Evolutionary conservation across 2,888 invertebrate genomes (phyloP), one percentile per base, ranked within the genome.

Genomic region (Tipula lateralis): DNA sequence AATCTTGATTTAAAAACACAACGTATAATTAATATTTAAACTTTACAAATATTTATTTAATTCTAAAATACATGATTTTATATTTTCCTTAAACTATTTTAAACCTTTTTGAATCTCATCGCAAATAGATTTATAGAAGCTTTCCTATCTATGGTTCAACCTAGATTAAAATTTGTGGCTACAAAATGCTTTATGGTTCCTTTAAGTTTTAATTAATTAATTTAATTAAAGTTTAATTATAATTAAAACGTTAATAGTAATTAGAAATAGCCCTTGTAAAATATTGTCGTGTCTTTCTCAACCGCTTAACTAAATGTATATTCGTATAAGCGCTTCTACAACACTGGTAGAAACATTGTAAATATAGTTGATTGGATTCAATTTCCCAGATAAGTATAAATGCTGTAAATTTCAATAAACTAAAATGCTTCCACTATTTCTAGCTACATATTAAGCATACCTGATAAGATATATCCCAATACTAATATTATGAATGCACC

Each of bases 401-500:
- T 1, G 30, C 82, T 82, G 13, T n/a, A 5, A 82, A 82, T 6
- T 29, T 29, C 30, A 82, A 82, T 1, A 82, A 82, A 82, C n/a
- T 82, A 32, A n/a, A n/a, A n/a, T n/a, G n/a, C n/a, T 1, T 30
- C 2, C 12, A 36, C 12, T 0, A 12, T 9, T 36, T 9, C 0
- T 36, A 36, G 0, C 12, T 9, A 12, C 12, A 36, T 36, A 36
- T 9, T 9, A 32, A 32, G 32, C 9, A 12, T 82, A 36, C 83
- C 83, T 87, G 94, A 93, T 83, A 93, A 87, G 7, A 92, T 88
- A 87, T 93, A 92, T 29, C 95, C 95, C 83, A 94, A 91, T 7
- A 93, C 90, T 6, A 95, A 91, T 50, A 94, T 91, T 88, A 94
- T 94, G 88, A 95, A 95, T 4, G 94, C 94, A 3, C 95, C 95